These are phyloP conservation scores for Pangasius mekongensis DNA, from an alignment of 2,797 vertebrate genomes.

Conservation along the genomic window DNA sequence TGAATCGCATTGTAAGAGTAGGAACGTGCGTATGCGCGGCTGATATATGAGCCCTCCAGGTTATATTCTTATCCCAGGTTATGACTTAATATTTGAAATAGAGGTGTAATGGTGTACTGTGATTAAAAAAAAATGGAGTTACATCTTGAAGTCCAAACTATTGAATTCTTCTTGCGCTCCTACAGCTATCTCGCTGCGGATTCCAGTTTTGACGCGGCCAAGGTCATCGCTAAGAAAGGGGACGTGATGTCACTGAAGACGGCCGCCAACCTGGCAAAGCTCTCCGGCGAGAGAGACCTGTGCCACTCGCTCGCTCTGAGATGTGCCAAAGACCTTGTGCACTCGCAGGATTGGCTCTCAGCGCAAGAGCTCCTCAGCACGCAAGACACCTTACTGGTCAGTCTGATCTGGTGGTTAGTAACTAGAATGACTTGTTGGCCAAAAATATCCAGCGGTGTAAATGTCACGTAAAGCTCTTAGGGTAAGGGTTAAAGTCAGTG, in stretches of 20 bases:
- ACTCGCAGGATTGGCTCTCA: conserved; percentile 83
- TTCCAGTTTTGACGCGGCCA: conserved; percentile 89
- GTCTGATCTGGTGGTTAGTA: conserved; percentile 49
- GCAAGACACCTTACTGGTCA: conserved; percentile 83
- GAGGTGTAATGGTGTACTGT: not conserved
- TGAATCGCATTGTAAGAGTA: not conserved
- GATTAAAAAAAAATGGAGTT: not conserved
- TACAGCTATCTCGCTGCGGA: conserved; percentile 85
- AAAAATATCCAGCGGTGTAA: not conserved
- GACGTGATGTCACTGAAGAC: conserved; percentile 83
- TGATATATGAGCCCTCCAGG: not conserved
- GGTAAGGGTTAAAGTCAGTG: no score
- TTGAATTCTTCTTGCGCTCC: not conserved
- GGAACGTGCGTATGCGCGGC: not conserved
- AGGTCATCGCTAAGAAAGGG: conserved; percentile 90
- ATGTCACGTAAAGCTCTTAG: not conserved
- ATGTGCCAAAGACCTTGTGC: conserved; percentile 86
- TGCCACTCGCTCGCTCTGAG: conserved; percentile 84
- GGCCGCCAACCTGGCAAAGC: conserved; percentile 80
- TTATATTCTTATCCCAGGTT: not conserved
- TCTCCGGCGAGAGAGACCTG: conserved; percentile 81
- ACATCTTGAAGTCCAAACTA: not conserved
- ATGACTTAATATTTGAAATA: not conserved
- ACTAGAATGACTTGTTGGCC: not conserved
- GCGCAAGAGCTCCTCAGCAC: conserved; percentile 83